phyloP scores from a whole-genome alignment of 2,113 vertebrate genomes.

The Scomber scombrus region DNA sequence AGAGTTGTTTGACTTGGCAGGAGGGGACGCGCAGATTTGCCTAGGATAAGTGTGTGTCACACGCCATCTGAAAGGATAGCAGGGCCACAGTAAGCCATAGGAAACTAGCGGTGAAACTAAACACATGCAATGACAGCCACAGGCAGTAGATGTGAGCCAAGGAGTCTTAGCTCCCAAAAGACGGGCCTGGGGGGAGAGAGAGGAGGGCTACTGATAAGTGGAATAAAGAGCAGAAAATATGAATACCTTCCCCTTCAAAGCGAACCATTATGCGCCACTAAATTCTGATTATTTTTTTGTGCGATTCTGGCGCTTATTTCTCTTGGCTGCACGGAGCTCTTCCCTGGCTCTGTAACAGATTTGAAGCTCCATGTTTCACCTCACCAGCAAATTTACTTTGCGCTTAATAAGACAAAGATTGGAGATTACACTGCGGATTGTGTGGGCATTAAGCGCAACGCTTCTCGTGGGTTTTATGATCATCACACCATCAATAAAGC shows the following conservation, averaged over 20 bases:
- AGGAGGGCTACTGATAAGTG: constrained; percentile 74
- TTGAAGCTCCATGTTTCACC: constrained; percentile 62
- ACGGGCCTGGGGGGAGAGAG: constrained; percentile 63
- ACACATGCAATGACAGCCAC: constrained; percentile 83
- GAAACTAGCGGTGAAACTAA: constrained; percentile 84
- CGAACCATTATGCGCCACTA: constrained; percentile 71
- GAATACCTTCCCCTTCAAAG: constrained; percentile 77
- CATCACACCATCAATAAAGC: constrained; percentile 57
- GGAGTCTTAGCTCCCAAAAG: constrained; percentile 73
- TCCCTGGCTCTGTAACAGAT: constrained; percentile 59
- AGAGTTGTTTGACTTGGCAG: constrained; percentile 85
- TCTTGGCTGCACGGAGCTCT: constrained; percentile 61
- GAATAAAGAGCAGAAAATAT: constrained; percentile 72
- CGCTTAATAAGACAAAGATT: constrained; percentile 65
- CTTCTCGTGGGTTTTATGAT: constrained; percentile 58
- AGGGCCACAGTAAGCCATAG: constrained; percentile 78
- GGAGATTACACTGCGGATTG: constrained; percentile 66
- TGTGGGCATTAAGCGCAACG: constrained; percentile 51
- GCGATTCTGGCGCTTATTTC: constrained; percentile 70
- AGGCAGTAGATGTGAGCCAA: constrained; percentile 76
- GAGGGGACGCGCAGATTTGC: constrained; percentile 70
- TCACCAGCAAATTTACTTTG: constrained; percentile 49
- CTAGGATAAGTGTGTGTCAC: constrained; percentile 82
- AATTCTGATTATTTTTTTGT: constrained; percentile 75
- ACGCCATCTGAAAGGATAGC: constrained; percentile 77